phyloP scores from a whole-genome alignment of 2,113 vertebrate species.

The Myotis yumanensis region DNA sequence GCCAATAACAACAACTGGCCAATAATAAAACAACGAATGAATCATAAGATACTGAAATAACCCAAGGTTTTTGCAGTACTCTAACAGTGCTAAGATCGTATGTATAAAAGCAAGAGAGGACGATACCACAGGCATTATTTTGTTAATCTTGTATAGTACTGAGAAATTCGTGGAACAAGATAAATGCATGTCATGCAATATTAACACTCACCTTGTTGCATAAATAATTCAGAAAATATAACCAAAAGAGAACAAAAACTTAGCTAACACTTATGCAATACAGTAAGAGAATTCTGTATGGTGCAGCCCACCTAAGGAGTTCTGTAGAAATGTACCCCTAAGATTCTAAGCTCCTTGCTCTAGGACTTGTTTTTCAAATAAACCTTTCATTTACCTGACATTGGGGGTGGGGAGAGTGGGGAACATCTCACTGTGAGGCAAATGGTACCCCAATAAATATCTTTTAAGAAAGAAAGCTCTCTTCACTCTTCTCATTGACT shows the following conservation, averaged over 20 bases:
- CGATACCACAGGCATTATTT: constrained; percentile 18
- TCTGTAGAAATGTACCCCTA: constrained; percentile 14
- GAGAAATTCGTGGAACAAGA: constrained; percentile 44
- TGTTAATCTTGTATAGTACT: constrained; percentile 51
- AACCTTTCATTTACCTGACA: neutral
- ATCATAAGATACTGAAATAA: constrained; percentile 55
- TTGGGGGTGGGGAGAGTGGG: neutral
- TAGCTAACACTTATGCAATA: constrained; percentile 3
- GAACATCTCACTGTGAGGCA: constrained; percentile 41
- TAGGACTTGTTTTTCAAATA: neutral
- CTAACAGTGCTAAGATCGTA: constrained; percentile 38
- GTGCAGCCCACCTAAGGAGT: neutral
- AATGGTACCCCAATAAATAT: constrained; percentile 27
- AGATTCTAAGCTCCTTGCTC: constrained; percentile 7
- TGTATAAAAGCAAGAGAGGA: constrained; percentile 34
- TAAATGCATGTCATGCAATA: constrained; percentile 46
- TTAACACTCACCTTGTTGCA: constrained; percentile 51
- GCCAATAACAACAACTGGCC: neutral
- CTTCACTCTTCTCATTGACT: constrained; percentile 6
- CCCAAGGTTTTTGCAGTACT: constrained; percentile 54
- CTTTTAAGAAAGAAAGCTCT: constrained; percentile 26
- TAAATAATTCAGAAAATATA: constrained; percentile 49
- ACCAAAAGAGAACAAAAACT: constrained; percentile 43
- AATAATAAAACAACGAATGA: neutral
- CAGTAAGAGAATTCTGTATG: neutral